Conservation (phyloP, 1,140 invertebrate genomes). For the Druon quercuslanigerum region DNA sequence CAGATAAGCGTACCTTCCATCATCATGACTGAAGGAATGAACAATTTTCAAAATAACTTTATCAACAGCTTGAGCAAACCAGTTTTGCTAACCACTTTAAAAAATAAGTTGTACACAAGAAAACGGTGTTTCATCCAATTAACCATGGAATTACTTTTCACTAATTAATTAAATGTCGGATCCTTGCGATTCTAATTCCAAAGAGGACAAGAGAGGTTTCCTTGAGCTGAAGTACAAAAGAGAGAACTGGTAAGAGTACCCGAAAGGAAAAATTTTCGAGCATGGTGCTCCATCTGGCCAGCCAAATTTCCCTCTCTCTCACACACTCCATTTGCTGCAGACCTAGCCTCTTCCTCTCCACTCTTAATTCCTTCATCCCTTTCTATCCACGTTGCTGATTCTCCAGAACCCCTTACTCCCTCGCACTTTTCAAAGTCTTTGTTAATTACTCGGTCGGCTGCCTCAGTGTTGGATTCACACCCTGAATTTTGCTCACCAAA, state of each 20-base stretch:
- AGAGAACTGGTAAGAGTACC: no score
- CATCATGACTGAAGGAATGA: not conserved
- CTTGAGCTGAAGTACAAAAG: no score
- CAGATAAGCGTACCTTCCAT: not conserved
- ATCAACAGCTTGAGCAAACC: no score
- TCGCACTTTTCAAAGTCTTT: slow-evolving; percentile 41
- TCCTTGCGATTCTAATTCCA: no score
- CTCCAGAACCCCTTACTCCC: slow-evolving; percentile 4
- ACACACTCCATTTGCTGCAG: not conserved
- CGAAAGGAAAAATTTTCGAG: no score
- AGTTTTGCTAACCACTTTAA: no score
- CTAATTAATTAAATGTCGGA: no score
- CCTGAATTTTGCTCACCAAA: slow-evolving; percentile 36
- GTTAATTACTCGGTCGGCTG: slow-evolving; percentile 48
- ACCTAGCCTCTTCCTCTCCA: not conserved
- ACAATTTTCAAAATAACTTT: no score
- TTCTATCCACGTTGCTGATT: not conserved
- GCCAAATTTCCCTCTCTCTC: slow-evolving; percentile 29
- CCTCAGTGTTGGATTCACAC: slow-evolving; percentile 42
- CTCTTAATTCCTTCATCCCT: not conserved
- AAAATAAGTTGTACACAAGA: no score
- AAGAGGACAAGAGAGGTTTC: no score
- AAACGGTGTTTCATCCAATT: no score
- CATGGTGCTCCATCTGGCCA: not conserved
- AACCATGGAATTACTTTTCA: no score